phyloP scores from a whole-genome alignment of 2,888 invertebrate species.

The Tiphia femorata region DNA sequence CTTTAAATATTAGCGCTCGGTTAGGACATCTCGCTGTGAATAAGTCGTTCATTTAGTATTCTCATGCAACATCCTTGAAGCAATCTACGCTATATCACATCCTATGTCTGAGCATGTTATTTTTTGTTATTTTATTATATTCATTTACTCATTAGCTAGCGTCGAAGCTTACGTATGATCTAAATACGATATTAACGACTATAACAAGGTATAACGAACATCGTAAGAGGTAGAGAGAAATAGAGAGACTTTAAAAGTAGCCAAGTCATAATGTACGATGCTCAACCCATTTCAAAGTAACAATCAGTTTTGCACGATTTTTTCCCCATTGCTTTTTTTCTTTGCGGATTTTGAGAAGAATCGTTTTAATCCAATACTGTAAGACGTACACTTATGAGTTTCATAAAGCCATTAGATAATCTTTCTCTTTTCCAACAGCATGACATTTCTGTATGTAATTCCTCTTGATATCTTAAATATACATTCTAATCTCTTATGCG shows the following conservation, averaged over 20 bases:
- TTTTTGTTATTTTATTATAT: conserved; percentile 28
- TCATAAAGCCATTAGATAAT: no score
- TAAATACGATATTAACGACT: conserved; percentile 11
- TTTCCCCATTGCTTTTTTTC: no score
- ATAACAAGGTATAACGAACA: conserved; percentile 24
- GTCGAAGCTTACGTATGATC: conserved; percentile 12
- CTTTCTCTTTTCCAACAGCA: conserved; percentile 61
- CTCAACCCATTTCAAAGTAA: conserved; percentile 26
- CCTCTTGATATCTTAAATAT: no score
- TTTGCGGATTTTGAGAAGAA: no score
- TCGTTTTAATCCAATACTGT: no score
- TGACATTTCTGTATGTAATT: conserved; percentile 49
- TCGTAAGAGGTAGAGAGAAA: conserved; percentile 37
- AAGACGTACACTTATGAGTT: no score
- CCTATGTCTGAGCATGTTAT: conserved; percentile 62
- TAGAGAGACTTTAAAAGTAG: conserved; percentile 24
- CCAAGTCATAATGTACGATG: conserved; percentile 33
- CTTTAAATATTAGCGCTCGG: conserved; percentile 18
- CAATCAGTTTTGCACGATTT: no score
- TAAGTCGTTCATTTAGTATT: conserved; percentile 46
- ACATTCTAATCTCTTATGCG: no score
- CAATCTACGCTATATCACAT: conserved; percentile 65
- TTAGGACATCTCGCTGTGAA: conserved; percentile 23
- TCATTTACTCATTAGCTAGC: conserved; percentile 21
- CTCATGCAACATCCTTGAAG: conserved; percentile 57